Conservation (phyloP, 1,140 invertebrate genomes). For the Venustaconcha ellipsiformis region DNA sequence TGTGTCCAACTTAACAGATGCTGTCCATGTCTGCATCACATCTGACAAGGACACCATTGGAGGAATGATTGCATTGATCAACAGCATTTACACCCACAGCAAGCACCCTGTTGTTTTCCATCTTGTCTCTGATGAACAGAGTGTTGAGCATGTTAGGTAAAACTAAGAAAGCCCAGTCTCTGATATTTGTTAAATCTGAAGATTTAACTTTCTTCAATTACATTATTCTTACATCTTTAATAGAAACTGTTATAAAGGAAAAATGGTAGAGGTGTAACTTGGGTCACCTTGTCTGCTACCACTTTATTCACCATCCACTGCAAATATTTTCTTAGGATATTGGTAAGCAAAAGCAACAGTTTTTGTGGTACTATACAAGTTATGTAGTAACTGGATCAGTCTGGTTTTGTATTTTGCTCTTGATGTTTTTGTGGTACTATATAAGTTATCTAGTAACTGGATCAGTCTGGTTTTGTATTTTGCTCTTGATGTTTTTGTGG, state of each 20-base stretch:
- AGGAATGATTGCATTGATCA: constrained; percentile 64
- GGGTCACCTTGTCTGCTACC: background rate
- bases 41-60: constrained; percentile 61
- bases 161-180: background rate
- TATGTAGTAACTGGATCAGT: too few relatives aligned
- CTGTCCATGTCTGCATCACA: constrained; percentile 57
- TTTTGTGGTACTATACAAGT: too few relatives aligned
- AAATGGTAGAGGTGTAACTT: background rate
- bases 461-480: too few relatives aligned
- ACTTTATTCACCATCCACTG: background rate
- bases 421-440: too few relatives aligned
- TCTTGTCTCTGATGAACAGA: constrained; percentile 52
- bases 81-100: constrained; percentile 63
- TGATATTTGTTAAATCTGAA: too few relatives aligned
- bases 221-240: background rate
- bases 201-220: background rate
- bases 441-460: too few relatives aligned
- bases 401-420: too few relatives aligned
- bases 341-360: too few relatives aligned
- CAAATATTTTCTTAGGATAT: too few relatives aligned
- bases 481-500: too few relatives aligned
- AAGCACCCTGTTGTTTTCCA: constrained; percentile 57
- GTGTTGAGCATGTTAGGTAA: constrained; percentile 56
- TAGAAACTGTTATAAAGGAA: background rate
- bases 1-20: constrained; percentile 22